A percentile compares a stretch with the other conserved stretches of the same genome.
Conservation (phyloP, 2,113 vertebrate species). For the Xenus cinereus region DNA sequence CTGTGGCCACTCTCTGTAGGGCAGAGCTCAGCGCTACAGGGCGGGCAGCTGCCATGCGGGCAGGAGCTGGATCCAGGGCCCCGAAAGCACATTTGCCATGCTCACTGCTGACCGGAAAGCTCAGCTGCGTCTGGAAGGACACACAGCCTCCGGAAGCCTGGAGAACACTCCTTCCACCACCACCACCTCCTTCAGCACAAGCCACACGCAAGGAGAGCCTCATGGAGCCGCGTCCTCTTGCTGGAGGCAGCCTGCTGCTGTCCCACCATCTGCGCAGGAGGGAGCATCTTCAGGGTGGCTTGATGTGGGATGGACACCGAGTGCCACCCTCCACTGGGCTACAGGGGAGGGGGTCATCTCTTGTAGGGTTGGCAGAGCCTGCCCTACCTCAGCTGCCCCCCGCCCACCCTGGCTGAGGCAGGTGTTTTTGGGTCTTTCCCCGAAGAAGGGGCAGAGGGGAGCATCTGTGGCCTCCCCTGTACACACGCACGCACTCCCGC, state of each 20-base stretch:
- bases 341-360: neutral
- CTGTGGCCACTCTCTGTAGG: slow-evolving; percentile 1
- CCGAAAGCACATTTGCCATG: neutral
- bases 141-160: neutral
- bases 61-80: neutral
- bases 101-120: neutral
- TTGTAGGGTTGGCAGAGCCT: neutral
- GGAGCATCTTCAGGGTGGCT: neutral
- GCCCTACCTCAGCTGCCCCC: neutral
- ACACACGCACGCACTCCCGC: neutral
- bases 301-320: neutral
- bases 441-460: neutral
- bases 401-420: neutral
- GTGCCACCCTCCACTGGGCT: neutral
- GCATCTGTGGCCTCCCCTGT: neutral
- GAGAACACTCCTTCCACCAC: neutral
- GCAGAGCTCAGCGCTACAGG: neutral
- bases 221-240: neutral
- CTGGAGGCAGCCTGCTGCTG: neutral
- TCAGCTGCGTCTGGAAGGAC: neutral
- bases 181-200: neutral
- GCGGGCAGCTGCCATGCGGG: neutral
- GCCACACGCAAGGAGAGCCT: neutral
- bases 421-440: neutral
- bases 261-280: neutral